These are phyloP conservation scores for Dendrocincla tyrannina DNA, from an alignment of 2,797 vertebrate species.

Conservation along the genomic window DNA sequence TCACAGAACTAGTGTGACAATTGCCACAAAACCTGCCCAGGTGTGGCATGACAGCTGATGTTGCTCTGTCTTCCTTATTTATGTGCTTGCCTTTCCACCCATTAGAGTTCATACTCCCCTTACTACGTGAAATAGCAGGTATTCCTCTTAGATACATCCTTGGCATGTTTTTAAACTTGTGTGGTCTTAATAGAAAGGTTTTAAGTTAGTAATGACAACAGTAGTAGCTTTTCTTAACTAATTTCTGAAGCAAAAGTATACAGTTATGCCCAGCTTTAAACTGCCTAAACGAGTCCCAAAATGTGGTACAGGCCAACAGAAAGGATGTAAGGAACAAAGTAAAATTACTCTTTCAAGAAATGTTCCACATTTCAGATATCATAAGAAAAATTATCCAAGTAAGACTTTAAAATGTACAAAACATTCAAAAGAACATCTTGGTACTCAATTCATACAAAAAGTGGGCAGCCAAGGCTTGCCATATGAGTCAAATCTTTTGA, in stretches of 20 bases:
- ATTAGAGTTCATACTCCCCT: not conserved
- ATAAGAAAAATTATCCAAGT: not conserved
- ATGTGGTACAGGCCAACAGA: not conserved
- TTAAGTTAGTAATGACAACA: not conserved
- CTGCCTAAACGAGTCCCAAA: not conserved
- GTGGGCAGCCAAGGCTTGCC: not conserved
- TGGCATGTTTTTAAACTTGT: not conserved
- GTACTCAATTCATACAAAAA: not conserved
- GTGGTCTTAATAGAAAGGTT: not conserved
- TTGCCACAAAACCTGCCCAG: fast-evolving
- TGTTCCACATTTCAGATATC: not conserved
- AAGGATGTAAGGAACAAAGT: not conserved
- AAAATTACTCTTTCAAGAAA: not conserved
- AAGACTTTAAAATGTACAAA: not conserved
- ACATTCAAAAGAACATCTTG: not conserved
- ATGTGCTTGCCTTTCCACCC: not conserved
- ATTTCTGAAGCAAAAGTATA: not conserved
- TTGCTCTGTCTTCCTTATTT: not conserved
- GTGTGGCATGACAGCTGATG: not conserved
- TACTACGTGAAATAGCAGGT: not conserved
- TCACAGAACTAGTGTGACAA: not conserved
- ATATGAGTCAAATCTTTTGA: not conserved
- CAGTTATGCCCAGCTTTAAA: not conserved
- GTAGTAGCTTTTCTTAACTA: not conserved
- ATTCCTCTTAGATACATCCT: not conserved